phyloP scores from a whole-genome alignment of 2,113 vertebrate species.

The Tretioscincus oriximinensis region DNA sequence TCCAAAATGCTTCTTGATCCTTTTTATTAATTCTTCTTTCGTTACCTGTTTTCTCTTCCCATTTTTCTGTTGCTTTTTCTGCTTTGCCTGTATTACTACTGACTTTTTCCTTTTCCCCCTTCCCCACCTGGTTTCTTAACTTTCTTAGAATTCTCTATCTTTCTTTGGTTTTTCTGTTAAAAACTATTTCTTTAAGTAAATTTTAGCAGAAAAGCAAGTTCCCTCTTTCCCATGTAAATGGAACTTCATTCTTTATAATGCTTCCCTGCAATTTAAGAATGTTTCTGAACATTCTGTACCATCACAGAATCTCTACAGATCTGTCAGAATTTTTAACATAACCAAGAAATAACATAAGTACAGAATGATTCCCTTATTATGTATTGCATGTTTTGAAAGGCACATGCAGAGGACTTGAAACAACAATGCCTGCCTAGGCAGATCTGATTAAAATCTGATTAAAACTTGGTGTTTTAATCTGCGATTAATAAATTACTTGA shows the following conservation, averaged over 20 bases:
- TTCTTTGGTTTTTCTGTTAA: not conserved
- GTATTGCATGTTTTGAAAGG: not conserved
- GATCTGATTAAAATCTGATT: conserved; percentile 21
- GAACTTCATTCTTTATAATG: not conserved
- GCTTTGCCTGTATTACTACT: not conserved
- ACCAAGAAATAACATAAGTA: not conserved
- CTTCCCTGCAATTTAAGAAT: not conserved
- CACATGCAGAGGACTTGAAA: not conserved
- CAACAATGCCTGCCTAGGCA: not conserved
- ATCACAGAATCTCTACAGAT: not conserved
- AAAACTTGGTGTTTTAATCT: conserved; percentile 9
- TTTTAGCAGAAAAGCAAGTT: too few relatives aligned
- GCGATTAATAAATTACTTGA: conserved; percentile 17
- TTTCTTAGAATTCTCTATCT: not conserved
- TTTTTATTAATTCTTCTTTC: not conserved
- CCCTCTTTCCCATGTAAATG: not conserved
- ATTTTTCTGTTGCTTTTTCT: not conserved
- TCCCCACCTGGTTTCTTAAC: not conserved
- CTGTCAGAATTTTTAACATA: not conserved
- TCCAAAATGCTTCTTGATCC: not conserved
- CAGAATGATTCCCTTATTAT: not conserved
- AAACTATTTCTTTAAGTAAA: not conserved
- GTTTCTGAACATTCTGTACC: not conserved
- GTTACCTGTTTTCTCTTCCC: not conserved
- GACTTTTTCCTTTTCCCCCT: not conserved